Base-by-base conservation (phyloP, 2,888 invertebrate species). In the Lordiphosa andalusiaca region DNA sequence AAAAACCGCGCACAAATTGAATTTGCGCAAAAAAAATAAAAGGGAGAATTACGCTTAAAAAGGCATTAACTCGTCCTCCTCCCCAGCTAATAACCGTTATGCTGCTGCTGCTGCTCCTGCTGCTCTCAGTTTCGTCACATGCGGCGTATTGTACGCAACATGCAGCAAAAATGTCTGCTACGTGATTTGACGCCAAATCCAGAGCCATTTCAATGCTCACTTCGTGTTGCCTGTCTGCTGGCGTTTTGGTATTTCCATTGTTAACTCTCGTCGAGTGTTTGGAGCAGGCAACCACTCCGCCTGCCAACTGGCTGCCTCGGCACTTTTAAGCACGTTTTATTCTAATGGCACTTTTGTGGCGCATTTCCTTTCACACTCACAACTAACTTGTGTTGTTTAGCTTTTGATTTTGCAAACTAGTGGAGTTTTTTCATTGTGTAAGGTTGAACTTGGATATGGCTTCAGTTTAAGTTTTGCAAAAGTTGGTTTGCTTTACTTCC, bases 251-350 rank as follows among this genome's bases (percentile, higher is more conserved):
- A 69, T 67, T 70, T 66, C 56, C 53, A 56, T 61, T 74, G 70
- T 72, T 70, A 56, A 64, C 61, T 69, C 62, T 25, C 25, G 25
- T 69, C 38, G 54, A 73, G 69, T 71, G 69, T 62, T 61, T 46
- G 41, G 42, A 53, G 25, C 39, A 39, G 39, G 25, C 25, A 7
- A 25, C 25, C 7, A 0, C 25, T 7, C 2, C 7, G 53, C 44
- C 48, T 25, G 36, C 16, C 39, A 44, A 49, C 37, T 44, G 10
- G 53, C 33, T 38, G n/a, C 39, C 66, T 71, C 68, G 69, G 69
- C 73, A 77, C 63, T 67, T 69, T 65, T 57, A 7, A 73, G 73
- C 81, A 80, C 81, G 77, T 81, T 81, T 81, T 77, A 83, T 83
- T 80, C 74, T 77, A 77, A 83, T 77, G 63, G 65, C 74, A 64